Percentiles rank a stretch among this genome's conserved stretches.
Evolutionary conservation across 2,888 invertebrate species (phyloP).

Genomic region (Eupithecia pulchellata): DNA sequence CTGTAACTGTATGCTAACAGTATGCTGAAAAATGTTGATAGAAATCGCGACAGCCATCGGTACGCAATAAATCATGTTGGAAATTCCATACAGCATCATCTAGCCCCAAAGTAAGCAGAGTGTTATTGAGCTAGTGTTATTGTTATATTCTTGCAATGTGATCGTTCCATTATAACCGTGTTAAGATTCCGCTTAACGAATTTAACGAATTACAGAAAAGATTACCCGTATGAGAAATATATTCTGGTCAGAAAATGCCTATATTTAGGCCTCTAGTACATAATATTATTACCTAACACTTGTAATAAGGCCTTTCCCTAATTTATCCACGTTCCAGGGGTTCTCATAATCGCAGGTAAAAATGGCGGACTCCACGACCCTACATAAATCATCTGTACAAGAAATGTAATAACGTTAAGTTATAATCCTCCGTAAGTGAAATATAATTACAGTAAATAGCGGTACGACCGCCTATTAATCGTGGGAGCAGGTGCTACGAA

Average conservation of each 20-base stretch:
- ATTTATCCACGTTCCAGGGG: background rate
- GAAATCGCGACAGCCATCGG: no score
- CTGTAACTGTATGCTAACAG: no score
- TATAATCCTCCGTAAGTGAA: slow-evolving; percentile 11
- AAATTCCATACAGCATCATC: no score
- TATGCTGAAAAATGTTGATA: no score
- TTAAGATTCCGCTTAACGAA: no score
- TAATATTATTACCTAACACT: background rate
- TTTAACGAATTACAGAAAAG: no score
- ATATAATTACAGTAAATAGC: slow-evolving; percentile 25
- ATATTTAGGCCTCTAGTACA: no score
- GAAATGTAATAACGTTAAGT: slow-evolving; percentile 2
- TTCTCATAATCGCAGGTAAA: background rate
- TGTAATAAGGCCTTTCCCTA: background rate
- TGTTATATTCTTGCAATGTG: no score
- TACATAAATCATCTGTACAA: slow-evolving; percentile 1
- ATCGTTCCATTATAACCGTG: no score
- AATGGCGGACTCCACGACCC: background rate
- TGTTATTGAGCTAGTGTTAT: no score
- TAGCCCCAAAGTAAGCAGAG: no score
- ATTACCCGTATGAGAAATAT: background rate
- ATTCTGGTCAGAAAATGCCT: background rate
- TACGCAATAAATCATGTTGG: no score
- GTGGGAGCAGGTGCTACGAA: slow-evolving; percentile 28
- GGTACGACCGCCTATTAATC: slow-evolving; percentile 29